Percentiles rank a stretch among this genome's conserved stretches.
phyloP scores from a whole-genome alignment of 2,888 invertebrate genomes.

The Fragum sueziense region DNA sequence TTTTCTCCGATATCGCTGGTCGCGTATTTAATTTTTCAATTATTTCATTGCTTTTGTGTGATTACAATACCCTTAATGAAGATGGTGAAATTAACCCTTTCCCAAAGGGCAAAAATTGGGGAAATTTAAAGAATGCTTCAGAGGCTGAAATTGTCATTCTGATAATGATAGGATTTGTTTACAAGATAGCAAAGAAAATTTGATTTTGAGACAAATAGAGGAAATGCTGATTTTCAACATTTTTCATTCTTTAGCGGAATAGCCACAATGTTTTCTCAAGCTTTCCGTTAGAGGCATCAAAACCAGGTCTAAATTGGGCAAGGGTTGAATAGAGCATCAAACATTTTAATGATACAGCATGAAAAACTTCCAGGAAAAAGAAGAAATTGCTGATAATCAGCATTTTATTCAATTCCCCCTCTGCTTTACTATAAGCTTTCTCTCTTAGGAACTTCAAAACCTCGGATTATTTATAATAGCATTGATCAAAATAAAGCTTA shows the following conservation, averaged over 20 bases:
- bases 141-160: no score
- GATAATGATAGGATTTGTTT: no score
- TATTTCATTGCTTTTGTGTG: slow-evolving; percentile 26
- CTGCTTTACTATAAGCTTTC: no score
- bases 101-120: no score
- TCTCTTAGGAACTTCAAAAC: no score
- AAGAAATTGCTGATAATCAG: not conserved
- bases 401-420: not conserved
- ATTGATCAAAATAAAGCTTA: no score
- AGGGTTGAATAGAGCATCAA: not conserved
- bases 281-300: not conserved
- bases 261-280: not conserved
- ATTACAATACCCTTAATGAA: slow-evolving; percentile 6
- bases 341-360: not conserved
- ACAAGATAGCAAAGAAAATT: no score
- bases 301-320: not conserved
- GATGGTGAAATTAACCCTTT: not conserved
- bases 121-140: no score
- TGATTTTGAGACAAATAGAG: no score
- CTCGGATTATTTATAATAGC: no score
- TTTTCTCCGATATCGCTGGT: slow-evolving; percentile 24
- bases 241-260: not conserved
- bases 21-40: slow-evolving; percentile 48
- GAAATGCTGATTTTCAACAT: no score
- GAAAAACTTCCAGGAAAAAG: not conserved